Evolutionary conservation across 2,113 vertebrate species (phyloP).

Genomic region (Poecile atricapillus): DNA sequence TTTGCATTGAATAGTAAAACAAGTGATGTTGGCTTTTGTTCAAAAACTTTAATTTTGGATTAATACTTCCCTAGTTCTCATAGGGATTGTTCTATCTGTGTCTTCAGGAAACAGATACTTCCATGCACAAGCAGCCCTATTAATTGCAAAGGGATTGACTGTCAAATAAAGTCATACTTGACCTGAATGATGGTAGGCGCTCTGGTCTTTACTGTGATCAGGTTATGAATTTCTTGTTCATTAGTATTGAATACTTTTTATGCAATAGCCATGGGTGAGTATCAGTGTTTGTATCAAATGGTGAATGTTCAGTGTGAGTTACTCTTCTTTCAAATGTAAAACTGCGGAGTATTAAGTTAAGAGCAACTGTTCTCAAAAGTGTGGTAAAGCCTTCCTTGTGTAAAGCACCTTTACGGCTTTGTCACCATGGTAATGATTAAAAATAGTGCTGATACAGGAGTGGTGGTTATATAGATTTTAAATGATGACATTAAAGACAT

Average conservation of each 20-base stretch:
- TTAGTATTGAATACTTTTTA: neutral
- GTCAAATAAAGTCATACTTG: neutral
- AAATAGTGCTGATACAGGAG: slow-evolving; percentile 55
- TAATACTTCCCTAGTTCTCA: slow-evolving; percentile 22
- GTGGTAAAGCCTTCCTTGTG: slow-evolving; percentile 5
- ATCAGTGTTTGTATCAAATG: neutral
- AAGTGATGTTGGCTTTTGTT: neutral
- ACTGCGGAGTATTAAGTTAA: neutral
- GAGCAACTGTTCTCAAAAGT: neutral
- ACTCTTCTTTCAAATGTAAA: neutral
- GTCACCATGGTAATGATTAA: slow-evolving; percentile 56
- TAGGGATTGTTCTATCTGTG: neutral
- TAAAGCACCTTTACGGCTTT: slow-evolving; percentile 50
- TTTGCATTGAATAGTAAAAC: neutral
- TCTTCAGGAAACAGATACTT: slow-evolving; percentile 10
- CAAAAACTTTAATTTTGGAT: slow-evolving; percentile 27
- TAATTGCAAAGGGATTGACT: neutral
- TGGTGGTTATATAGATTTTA: slow-evolving; percentile 23
- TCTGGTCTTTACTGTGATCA: neutral
- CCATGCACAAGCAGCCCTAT: neutral
- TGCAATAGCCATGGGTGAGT: neutral
- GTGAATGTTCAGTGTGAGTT: neutral
- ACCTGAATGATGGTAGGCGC: neutral
- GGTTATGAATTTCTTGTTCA: neutral
- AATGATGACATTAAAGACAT: slow-evolving; percentile 22